A percentile compares a stretch with the other conserved stretches of the same genome.
Conservation (phyloP, 1,140 invertebrate species). For the Laupala kohalensis region DNA sequence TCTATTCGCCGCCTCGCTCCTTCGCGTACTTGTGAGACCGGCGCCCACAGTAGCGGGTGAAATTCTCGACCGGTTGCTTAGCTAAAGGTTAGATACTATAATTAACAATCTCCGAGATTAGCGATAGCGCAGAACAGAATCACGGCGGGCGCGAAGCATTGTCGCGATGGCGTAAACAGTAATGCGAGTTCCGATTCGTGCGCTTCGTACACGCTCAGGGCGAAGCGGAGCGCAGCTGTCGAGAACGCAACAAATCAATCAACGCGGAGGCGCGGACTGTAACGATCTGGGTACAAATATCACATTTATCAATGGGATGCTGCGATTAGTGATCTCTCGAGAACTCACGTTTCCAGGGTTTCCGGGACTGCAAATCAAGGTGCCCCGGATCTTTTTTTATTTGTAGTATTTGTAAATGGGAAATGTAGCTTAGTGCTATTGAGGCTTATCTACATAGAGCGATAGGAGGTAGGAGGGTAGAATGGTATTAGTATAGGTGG, state of each 20-base stretch:
- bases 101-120: not conserved
- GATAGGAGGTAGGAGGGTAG: too few species aligned
- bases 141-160: not conserved
- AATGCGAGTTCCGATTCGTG: not conserved
- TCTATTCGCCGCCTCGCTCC: too few species aligned
- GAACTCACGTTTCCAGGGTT: not conserved
- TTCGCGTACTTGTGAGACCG: not conserved
- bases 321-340: not conserved
- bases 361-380: not conserved
- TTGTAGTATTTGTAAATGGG: too few species aligned
- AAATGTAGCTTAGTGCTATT: too few species aligned
- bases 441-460: too few species aligned
- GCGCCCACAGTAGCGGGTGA: not conserved
- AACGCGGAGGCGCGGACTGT: not conserved
- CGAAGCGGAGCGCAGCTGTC: not conserved
- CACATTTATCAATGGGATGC: not conserved
- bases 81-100: not conserved
- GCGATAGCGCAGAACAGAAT: not conserved
- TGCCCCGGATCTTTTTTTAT: too few species aligned
- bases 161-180: not conserved
- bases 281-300: not conserved
- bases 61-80: not conserved
- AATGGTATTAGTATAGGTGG: too few species aligned
- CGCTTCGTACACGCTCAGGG: not conserved
- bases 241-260: not conserved